Base-by-base conservation (phyloP, 2,888 invertebrate genomes). In the Plebejus anna region DNA sequence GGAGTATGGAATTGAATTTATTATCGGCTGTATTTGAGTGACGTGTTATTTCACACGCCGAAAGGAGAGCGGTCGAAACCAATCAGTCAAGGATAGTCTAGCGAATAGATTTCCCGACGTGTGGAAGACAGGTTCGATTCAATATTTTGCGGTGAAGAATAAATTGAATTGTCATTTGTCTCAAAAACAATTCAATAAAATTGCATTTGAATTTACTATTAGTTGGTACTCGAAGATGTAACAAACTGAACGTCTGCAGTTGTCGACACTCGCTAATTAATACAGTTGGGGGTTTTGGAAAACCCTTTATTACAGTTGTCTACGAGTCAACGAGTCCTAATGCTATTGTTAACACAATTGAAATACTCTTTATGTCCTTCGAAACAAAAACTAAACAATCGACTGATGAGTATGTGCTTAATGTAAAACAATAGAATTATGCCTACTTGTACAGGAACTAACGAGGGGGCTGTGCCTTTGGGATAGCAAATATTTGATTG, bases 11-110 rank as follows among this genome's bases (percentile, higher is more conserved):
- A 93, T 93, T 92, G 92, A 93, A 94, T 94, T 93, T 94, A 93
- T 93, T 91, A 94, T 92, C 89, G 89, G 87, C 89, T 89, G 89
- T 91, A 87, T 92, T 92, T 93, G 93, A 93, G 88, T 92, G 93
- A 93, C 93, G 90, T 92, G 92, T 92, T 93, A 92, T 93, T 93
- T 92, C 92, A 91, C 91, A 89, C 92, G 89, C 85, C 84, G 84
- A 86, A 88, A 90, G 88, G 80, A 81, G 81, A 73, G 22, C 57
- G 81, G 81, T 79, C 78, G 81, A 82, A 84, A 85, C 91, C 91
- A 93, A 93, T 93, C 93, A 94, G 91, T 89, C 90, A 87, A 87
- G 83, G 89, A 87, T 87, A 84, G 83, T 82, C 83, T 79, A 83
- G 83, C 85, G 85, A 87, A 91, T 88, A 87, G 87, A 85, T 84